phyloP scores from a whole-genome alignment of 2,113 vertebrate species.

The Conger conger region DNA sequence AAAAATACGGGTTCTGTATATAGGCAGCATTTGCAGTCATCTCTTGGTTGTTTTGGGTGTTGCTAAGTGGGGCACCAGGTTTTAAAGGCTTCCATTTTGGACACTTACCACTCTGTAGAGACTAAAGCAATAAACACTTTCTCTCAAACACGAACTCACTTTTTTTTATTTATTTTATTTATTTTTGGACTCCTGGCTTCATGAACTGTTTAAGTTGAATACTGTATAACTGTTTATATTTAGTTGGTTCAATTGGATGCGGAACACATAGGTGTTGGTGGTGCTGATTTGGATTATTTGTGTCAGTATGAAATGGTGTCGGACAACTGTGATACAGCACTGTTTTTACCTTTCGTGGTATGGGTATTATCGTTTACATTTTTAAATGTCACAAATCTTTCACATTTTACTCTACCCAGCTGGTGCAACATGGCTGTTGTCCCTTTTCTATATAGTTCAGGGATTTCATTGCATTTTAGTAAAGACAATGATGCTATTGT shows the following conservation, averaged over 20 bases:
- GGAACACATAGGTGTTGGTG: background rate
- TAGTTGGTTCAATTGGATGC: background rate
- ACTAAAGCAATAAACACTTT: slow-evolving; percentile 4
- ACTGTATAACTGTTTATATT: background rate
- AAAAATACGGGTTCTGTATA: no score
- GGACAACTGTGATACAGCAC: no score
- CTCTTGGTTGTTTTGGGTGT: no score
- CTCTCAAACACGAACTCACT: background rate
- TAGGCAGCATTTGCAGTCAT: no score
- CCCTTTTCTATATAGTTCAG: background rate
- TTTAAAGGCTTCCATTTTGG: background rate
- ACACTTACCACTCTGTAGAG: background rate
- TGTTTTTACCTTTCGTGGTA: no score
- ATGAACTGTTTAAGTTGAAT: background rate
- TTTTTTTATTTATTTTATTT: background rate
- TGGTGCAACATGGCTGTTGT: background rate
- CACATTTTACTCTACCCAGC: no score
- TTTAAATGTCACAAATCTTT: no score
- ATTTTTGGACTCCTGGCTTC: background rate
- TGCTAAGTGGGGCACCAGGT: background rate
- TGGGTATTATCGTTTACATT: no score
- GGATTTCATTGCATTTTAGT: background rate
- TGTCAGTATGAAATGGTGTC: no score
- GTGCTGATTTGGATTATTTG: no score
- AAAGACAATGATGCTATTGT: background rate